Evolutionary conservation across 2,113 vertebrate genomes (phyloP), one percentile per base, ranked within the genome.

Genomic region (Notarius lentiginosus): DNA sequence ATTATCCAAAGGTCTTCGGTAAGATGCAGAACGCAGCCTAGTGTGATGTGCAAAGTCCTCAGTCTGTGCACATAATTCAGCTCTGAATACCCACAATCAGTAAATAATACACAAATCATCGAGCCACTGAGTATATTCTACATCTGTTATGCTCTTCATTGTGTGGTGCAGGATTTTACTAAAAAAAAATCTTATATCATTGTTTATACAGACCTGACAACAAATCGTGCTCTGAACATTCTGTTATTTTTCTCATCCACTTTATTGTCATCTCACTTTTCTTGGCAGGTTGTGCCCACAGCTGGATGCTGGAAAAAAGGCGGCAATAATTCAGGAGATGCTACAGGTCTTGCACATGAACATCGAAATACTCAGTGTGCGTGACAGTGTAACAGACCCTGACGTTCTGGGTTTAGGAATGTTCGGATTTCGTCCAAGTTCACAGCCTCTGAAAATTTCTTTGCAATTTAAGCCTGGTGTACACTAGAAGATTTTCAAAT

Each of bases 331-430:
- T 63, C 60, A 79, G 60, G 47, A 85, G 73, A 86, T 20, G 24
- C 49, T 68, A 56, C 84, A 79, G 27, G 30, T 68, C 20, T 80
- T 24, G 49, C 61, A 80, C 51, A 2, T 79, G 75, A 84, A 56
- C n/a, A 60, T 27, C 27, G 92, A 89, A 89, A 87, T 86, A 4
- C 80, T 91, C 85, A 87, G 92, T 90, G 92, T 93, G 92, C 91
- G 92, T 86, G 91, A 88, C 77, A 53, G 70, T 61, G 82, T 79
- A 90, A 89, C 53, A 70, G 75, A 65, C 85, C 58, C 41, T 24
- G 58, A 47, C 55, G 84, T 30, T 65, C 75, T 56, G 51, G 60
- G 60, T 68, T 79, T 41, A 68, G 58, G 61, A 86, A 58, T 55
- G 76, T 56, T 22, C 0, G 0, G 14, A 7, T 58, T 68, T 56